Evolutionary conservation across 2,113 vertebrate species (phyloP).

Genomic region (Syngnathus scovelli): DNA sequence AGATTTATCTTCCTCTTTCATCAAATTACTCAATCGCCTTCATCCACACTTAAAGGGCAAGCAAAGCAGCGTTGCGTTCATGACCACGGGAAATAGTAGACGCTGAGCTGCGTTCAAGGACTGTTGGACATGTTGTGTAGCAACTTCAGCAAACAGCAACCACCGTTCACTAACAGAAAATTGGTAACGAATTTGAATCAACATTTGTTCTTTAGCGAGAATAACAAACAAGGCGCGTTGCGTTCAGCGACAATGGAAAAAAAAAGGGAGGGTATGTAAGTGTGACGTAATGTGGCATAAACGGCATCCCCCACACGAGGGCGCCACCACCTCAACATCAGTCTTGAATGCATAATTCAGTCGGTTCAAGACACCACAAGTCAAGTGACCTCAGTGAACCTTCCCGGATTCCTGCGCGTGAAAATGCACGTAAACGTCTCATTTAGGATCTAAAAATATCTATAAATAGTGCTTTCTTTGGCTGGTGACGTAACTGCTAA

Average conservation of each 20-base stretch:
- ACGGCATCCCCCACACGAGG: constrained; percentile 11
- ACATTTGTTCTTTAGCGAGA: too few species aligned
- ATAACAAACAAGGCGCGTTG: too few species aligned
- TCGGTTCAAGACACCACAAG: too few species aligned
- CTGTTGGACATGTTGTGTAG: too few species aligned
- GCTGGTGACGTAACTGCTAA: constrained; percentile 24
- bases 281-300: too few species aligned
- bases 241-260: too few species aligned
- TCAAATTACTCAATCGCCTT: constrained; percentile 32
- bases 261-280: too few species aligned
- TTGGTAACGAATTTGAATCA: too few species aligned
- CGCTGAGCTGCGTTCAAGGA: not conserved
- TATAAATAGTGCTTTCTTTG: constrained; percentile 32
- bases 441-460: constrained; percentile 48
- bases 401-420: not conserved
- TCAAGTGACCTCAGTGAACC: not conserved
- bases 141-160: too few species aligned
- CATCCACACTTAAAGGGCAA: constrained; percentile 41
- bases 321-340: constrained; percentile 7
- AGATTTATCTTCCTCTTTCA: constrained; percentile 21
- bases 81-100: not conserved
- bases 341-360: too few species aligned
- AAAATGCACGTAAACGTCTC: constrained; percentile 32
- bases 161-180: too few species aligned
- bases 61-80: constrained; percentile 2